Evolutionary conservation across 2,797 vertebrate species (phyloP).

Genomic region (Rhincodon typus): DNA sequence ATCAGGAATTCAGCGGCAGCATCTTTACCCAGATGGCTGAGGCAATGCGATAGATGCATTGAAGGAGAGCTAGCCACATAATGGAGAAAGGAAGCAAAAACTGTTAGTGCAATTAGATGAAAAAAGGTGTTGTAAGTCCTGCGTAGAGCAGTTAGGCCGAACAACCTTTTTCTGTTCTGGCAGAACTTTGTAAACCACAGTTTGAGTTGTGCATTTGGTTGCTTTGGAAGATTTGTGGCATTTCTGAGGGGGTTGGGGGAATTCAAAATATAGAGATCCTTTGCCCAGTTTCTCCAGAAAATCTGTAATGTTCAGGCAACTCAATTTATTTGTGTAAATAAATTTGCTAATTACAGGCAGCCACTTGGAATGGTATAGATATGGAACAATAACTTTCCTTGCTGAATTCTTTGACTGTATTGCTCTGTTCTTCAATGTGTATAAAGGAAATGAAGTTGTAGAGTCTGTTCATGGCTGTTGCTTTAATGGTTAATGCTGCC

Average conservation of each 20-base stretch:
- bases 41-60: neutral
- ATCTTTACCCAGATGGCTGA: neutral
- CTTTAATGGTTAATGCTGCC: neutral
- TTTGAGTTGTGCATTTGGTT: neutral
- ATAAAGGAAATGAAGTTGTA: neutral
- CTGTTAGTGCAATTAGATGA: neutral
- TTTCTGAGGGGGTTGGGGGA: neutral
- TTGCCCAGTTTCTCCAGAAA: neutral
- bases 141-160: neutral
- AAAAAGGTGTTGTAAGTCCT: too few species aligned
- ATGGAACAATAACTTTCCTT: neutral
- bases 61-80: neutral
- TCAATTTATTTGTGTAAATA: neutral
- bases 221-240: neutral
- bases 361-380: neutral
- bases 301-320: neutral
- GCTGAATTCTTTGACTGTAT: neutral
- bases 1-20: neutral
- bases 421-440: neutral
- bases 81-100: neutral
- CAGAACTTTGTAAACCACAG: neutral
- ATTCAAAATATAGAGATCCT: neutral
- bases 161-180: neutral
- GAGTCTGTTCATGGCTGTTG: constrained; percentile 10
- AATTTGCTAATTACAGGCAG: neutral